Evolutionary conservation across 2,888 invertebrate species (phyloP).

Genomic region (Opisthograptis luteolata): DNA sequence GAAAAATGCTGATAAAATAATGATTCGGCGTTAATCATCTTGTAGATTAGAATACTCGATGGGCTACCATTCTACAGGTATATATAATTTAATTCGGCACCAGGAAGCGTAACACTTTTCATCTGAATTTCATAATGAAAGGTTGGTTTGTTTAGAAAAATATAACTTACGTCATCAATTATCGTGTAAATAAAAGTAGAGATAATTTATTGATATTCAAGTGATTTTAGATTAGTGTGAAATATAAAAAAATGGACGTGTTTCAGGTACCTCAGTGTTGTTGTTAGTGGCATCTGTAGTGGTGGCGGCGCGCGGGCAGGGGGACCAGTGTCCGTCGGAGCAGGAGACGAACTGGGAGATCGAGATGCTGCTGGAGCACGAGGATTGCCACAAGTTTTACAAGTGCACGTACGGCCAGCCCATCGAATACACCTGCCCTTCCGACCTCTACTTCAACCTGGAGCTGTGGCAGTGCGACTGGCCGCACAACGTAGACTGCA

Average conservation of each 20-base stretch:
- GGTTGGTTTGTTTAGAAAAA: slow-evolving; percentile 21
- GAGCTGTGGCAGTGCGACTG: slow-evolving; percentile 85
- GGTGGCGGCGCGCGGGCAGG: slow-evolving; percentile 43
- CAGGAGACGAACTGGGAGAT: slow-evolving; percentile 60
- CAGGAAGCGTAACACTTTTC: slow-evolving; percentile 20
- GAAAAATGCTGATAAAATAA: slow-evolving; percentile 32
- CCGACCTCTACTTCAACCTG: slow-evolving; percentile 83
- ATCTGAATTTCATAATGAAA: slow-evolving; percentile 36
- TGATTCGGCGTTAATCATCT: slow-evolving; percentile 32
- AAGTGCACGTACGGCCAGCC: slow-evolving; percentile 87
- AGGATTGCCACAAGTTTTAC: slow-evolving; percentile 86
- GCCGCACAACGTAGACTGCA: slow-evolving; percentile 85
- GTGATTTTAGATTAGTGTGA: slow-evolving; percentile 6
- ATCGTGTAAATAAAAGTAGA: not conserved
- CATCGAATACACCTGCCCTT: slow-evolving; percentile 83
- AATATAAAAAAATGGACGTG: slow-evolving; percentile 5
- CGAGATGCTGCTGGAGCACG: slow-evolving; percentile 81
- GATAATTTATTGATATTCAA: slow-evolving; percentile 5
- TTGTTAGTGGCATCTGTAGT: slow-evolving; percentile 43
- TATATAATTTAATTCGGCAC: slow-evolving; percentile 33
- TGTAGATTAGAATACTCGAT: slow-evolving; percentile 28
- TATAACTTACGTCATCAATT: not conserved
- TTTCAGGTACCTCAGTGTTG: slow-evolving; percentile 47
- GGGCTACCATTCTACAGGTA: slow-evolving; percentile 21
- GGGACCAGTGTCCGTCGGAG: slow-evolving; percentile 58